A percentile compares a stretch with the other conserved stretches of the same genome.
Conservation (phyloP, 2,797 vertebrate species). For the Arctocebus calabarensis region DNA sequence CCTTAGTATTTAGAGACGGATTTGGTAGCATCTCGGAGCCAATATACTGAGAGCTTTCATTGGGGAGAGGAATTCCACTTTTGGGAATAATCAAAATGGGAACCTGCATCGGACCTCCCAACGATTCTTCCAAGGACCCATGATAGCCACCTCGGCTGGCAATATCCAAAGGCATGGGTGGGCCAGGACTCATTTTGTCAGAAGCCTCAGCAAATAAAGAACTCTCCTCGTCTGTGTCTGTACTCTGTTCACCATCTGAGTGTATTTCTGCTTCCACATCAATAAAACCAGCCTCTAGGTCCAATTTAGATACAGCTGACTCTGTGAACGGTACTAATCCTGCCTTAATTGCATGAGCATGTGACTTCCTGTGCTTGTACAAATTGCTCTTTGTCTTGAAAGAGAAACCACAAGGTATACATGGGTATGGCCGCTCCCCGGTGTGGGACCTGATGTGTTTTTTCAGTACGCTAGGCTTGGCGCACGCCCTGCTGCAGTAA, state of each 20-base stretch:
- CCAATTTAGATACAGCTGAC: conserved; percentile 93
- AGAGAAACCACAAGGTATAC: conserved; percentile 98
- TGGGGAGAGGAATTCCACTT: conserved; percentile 92
- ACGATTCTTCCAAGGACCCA: conserved; percentile 92
- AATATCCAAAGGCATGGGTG: conserved; percentile 87
- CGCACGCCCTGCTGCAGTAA: conserved; percentile 98
- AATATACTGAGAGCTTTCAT: conserved; percentile 92
- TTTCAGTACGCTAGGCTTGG: conserved; percentile 99
- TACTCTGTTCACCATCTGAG: conserved; percentile 98
- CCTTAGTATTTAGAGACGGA: conserved; percentile 89
- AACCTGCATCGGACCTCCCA: conserved; percentile 96
- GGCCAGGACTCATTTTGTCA: conserved; percentile 92
- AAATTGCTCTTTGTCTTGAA: conserved; percentile 99
- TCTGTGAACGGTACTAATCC: conserved; percentile 97
- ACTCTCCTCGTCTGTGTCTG: conserved; percentile 98
- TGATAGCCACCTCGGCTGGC: conserved; percentile 85
- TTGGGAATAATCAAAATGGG: conserved; percentile 98
- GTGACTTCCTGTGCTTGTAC: conserved; percentile 99
- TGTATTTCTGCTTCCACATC: conserved; percentile 95
- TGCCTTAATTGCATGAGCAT: conserved; percentile 99
- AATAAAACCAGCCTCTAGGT: conserved; percentile 94
- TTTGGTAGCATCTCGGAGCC: conserved; percentile 91
- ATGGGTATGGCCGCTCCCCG: conserved; percentile 97
- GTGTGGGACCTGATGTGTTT: conserved; percentile 99
- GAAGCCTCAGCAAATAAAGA: conserved; percentile 90